phyloP scores from a whole-genome alignment of 2,113 vertebrate genomes.

The Oryctolagus cuniculus region mOryCun1.1 NC_091441.1:119113001-119113500 shows the following conservation, averaged over 20 bases:
- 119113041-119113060: background rate
- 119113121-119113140: background rate
- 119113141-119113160: background rate
- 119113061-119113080: background rate
- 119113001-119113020: conserved; percentile 1
- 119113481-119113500: background rate
- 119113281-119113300: background rate
- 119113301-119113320: background rate
- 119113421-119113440: background rate
- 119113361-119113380: background rate
- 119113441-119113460: background rate
- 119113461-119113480: background rate
- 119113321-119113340: background rate
- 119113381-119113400: background rate
- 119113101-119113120: background rate
- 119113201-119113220: background rate
- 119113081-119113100: background rate
- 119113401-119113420: background rate
- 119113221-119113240: background rate
- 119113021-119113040: background rate
- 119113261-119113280: background rate
- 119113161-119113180: background rate
- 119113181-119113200: background rate
- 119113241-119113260: background rate
- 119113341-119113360: too few species aligned